Base-by-base conservation (phyloP, 2,113 vertebrate genomes). In the Micronycteris hirsuta region DNA sequence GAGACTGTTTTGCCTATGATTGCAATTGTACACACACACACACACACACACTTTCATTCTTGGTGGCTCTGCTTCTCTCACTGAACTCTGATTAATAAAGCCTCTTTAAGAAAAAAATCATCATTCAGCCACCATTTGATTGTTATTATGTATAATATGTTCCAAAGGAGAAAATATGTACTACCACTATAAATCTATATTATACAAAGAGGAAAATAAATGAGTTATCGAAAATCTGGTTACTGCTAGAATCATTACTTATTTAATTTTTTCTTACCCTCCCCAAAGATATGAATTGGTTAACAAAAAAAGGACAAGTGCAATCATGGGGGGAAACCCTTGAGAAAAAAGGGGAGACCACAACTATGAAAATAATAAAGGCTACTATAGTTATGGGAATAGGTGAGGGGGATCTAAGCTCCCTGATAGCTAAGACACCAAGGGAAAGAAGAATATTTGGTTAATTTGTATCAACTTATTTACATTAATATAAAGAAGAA, bases 201-300 rank as follows among this genome's bases (percentile, higher is more conserved):
- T 78, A 86, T 28, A 36, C 28, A 92, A 86, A 91, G 76, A 80
- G 41, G 63, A 80, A 96, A 94, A 91, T 63, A 96, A 76, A 90
- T 47, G 56, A 81, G 19, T 41, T 61, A 67, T 49, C 43, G 33
- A 61, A 91, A 96, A 76, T 5, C n/a, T 86, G 43, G 7, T 92
- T 88, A 47, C 41, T 67, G 38, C 54, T 82, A 54, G 28, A 82
- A 86, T 89, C 36, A 96, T 81, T 61, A 90, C 43, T 86, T 86
- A 90, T 36, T 86, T 82, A 76, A 93, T 70, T 82, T 93, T 28
- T 65, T 24, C 38, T 95, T 87, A 87, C 33, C 15, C 33, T 6
- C 19, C 3, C 7, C 22, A 22, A 11, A 58, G 2, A 78, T n/a
- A 47, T 54, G 31, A 43, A 67, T 77, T 93, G 1, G 47, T 67